These are phyloP conservation scores for Ictidomys tridecemlineatus DNA, from an alignment of 2,113 vertebrate genomes.

Conservation along the genomic window DNA sequence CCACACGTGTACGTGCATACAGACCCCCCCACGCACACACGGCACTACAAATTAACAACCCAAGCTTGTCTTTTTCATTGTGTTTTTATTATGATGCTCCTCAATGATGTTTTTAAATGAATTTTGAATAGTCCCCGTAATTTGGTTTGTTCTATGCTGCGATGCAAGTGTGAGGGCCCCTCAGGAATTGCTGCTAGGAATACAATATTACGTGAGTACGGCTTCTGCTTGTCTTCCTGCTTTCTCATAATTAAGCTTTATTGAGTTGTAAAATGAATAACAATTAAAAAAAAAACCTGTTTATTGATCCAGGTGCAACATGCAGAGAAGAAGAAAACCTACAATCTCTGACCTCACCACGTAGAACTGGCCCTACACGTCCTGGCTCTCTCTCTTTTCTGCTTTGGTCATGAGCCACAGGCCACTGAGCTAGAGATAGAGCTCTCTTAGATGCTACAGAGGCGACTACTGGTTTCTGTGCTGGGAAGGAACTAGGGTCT, in stretches of 20 bases:
- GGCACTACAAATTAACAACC: conserved; percentile 88
- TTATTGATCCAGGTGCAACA: conserved; percentile 90
- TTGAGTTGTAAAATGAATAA: conserved; percentile 92
- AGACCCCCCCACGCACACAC: conserved; percentile 83
- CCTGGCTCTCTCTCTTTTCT: neutral
- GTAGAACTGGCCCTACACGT: neutral
- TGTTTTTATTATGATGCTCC: conserved; percentile 91
- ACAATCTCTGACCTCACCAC: conserved; percentile 73
- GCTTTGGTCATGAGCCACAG: neutral
- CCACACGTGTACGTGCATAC: conserved; percentile 69
- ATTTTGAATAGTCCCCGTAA: conserved; percentile 91
- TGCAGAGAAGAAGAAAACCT: conserved; percentile 79
- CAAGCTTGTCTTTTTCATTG: conserved; percentile 88
- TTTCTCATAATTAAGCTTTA: conserved; percentile 93
- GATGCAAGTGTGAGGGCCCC: conserved; percentile 83
- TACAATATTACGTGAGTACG: conserved; percentile 86
- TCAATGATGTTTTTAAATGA: conserved; percentile 91
- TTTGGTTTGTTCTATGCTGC: conserved; percentile 89
- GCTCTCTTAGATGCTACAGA: neutral
- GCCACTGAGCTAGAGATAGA: too few species aligned
- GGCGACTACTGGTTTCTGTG: neutral
- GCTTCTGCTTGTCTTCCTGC: conserved; percentile 89
- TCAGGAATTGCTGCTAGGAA: conserved; percentile 88
- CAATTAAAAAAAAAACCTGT: conserved; percentile 85
- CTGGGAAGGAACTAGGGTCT: neutral